Base-by-base conservation (phyloP, 2,113 vertebrate genomes). In the Myodes glareolus region DNA sequence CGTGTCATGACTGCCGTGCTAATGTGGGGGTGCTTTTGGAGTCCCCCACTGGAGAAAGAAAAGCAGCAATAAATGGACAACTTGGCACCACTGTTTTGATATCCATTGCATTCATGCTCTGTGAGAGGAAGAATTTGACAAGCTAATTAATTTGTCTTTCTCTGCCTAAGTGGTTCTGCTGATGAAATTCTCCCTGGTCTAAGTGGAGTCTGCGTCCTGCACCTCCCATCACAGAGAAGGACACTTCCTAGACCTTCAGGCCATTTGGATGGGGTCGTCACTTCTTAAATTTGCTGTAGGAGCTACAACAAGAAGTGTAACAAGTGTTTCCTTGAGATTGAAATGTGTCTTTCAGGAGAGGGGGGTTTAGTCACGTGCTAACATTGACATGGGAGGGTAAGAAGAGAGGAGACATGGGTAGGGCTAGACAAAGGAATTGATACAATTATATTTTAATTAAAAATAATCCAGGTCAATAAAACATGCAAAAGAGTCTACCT, bases 61-160 rank as follows among this genome's bases (percentile, higher is more conserved):
- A 63, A 45, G 45, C 67, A 80, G 36, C 7, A 65, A 92, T 6
- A 90, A 91, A 31, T 70, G 78, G 93, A 67, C 63, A 50, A 39
- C 23, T 55, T 33, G 84, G 36, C 80, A 21, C 52, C 67, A 10
- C 47, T 63, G 10, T 52, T 93, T 90, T 85, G 80, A 85, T 65
- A 55, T 63, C 70, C 29, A 47, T n/a, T 13, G 33, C 92, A 55
- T 72, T 76, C 36, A 39, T 81, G 76, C n/a, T 96, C 77, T 73
- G 36, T 61, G 70, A 92, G 21, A 90, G 75, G 63, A 94, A 39
- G 27, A 33, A 72, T 88, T 50, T 94, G 90, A 98, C 80, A 94
- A 77, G 70, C 80, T 93, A 86, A 93, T 95, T 94, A 96, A 81
- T 88, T 92, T 81, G 55, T 80, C n/a, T 94, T 88, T 88, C 75